Percentiles rank a stretch among this genome's conserved stretches.
These are phyloP conservation scores for Gila robusta DNA, from an alignment of 2,797 vertebrate species.

Conservation along the genomic window DNA sequence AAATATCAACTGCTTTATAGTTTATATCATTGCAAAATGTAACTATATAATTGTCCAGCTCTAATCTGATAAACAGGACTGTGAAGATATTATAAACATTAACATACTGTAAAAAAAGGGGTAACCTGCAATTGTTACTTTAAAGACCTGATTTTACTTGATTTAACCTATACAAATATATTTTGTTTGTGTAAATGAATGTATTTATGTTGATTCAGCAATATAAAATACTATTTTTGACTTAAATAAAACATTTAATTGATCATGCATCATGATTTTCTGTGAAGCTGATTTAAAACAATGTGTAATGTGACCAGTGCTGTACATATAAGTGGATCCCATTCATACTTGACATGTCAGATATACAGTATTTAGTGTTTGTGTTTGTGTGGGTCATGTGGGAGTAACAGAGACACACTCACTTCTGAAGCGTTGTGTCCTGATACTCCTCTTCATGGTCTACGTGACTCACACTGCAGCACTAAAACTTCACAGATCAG, in stretches of 20 bases:
- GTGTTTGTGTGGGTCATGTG: slow-evolving; percentile 2
- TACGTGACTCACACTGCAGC: slow-evolving; percentile 55
- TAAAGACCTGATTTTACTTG: no score
- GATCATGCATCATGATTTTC: not conserved
- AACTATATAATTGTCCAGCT: no score
- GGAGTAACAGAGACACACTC: slow-evolving; percentile 19
- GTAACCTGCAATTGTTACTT: no score
- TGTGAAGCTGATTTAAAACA: not conserved
- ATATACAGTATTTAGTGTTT: not conserved
- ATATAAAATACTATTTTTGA: not conserved
- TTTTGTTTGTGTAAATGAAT: not conserved
- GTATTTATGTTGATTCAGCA: not conserved
- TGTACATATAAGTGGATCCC: not conserved
- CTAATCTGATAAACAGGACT: no score
- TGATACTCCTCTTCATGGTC: slow-evolving; percentile 50
- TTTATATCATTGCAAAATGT: not conserved
- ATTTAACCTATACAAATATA: not conserved
- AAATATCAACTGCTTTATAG: not conserved
- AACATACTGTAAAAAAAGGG: no score
- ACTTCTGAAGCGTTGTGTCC: slow-evolving; percentile 33
- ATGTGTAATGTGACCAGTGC: not conserved
- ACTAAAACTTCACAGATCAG: slow-evolving; percentile 50
- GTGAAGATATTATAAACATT: not conserved
- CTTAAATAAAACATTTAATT: not conserved
- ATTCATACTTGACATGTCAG: not conserved